A percentile compares a stretch with the other conserved stretches of the same genome.
Evolutionary conservation across 2,888 invertebrate species (phyloP).

Genomic region (Acanthoscelides obtectus): DNA sequence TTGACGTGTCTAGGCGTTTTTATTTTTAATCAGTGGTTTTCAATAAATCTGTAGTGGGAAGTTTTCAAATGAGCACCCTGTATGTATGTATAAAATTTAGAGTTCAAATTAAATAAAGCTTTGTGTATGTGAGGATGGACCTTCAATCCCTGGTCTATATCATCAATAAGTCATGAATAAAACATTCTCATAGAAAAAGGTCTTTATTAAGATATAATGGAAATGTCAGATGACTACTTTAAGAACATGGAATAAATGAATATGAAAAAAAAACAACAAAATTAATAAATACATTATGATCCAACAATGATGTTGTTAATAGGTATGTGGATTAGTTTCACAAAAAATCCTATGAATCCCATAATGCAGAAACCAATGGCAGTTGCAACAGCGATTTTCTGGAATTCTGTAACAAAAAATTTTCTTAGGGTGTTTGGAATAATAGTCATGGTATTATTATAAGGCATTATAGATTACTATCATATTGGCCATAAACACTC

Average conservation of each 20-base stretch:
- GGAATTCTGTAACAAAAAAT: constrained; percentile 87
- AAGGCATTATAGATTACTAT: too few relatives aligned
- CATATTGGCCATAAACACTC: too few relatives aligned
- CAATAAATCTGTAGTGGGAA: too few relatives aligned
- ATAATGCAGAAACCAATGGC: constrained; percentile 99
- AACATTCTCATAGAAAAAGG: not conserved
- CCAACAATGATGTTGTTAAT: constrained; percentile 95
- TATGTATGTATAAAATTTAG: too few relatives aligned
- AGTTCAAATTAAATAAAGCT: too few relatives aligned
- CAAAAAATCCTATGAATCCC: constrained; percentile 99
- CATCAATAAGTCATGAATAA: not conserved
- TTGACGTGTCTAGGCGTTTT: too few relatives aligned
- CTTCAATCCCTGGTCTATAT: too few relatives aligned
- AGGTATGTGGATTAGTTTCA: constrained; percentile 99
- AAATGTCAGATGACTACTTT: not conserved
- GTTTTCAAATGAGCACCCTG: too few relatives aligned
- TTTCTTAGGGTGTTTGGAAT: too few relatives aligned
- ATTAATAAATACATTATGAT: constrained; percentile 51
- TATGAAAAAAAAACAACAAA: constrained; percentile 2
- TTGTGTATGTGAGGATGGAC: too few relatives aligned
- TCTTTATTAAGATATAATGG: not conserved
- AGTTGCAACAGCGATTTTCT: constrained; percentile 98
- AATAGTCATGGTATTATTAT: too few relatives aligned
- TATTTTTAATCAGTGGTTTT: too few relatives aligned
- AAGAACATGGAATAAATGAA: not conserved